A percentile compares a stretch with the other conserved stretches of the same genome.
phyloP scores from a whole-genome alignment of 2,888 invertebrate species.

The Tuta absoluta region DNA sequence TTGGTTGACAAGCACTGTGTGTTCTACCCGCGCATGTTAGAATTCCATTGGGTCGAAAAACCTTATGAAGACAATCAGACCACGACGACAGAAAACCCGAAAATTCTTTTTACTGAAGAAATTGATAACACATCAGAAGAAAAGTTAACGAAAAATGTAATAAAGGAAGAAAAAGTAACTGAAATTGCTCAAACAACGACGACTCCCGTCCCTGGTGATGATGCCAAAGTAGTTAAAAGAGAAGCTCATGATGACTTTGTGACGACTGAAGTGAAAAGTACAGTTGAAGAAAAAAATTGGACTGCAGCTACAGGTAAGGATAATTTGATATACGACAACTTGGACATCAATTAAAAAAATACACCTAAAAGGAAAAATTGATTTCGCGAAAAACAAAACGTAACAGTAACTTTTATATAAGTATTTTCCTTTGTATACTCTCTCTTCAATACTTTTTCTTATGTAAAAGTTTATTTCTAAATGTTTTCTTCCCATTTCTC shows the following conservation, averaged over 20 bases:
- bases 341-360: too few relatives aligned
- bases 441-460: neutral
- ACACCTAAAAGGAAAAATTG: too few relatives aligned
- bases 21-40: constrained; percentile 58
- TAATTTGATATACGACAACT: neutral
- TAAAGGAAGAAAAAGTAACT: too few relatives aligned
- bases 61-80: constrained; percentile 30
- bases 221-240: constrained; percentile 43
- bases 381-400: too few relatives aligned
- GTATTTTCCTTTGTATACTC: too few relatives aligned
- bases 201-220: constrained; percentile 35
- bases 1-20: constrained; percentile 63
- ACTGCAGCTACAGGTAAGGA: constrained; percentile 49
- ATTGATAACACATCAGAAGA: too few relatives aligned
- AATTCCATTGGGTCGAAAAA: constrained; percentile 53
- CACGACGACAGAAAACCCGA: neutral
- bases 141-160: too few relatives aligned
- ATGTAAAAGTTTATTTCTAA: neutral
- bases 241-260: constrained; percentile 37
- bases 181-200: constrained; percentile 41
- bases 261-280: constrained; percentile 32
- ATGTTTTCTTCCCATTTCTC: constrained; percentile 23
- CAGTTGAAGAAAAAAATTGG: constrained; percentile 40
- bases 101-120: neutral
- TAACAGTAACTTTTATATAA: too few relatives aligned